Base-by-base conservation (phyloP, 1,140 invertebrate species). In the Tetramorium alpestre region DNA sequence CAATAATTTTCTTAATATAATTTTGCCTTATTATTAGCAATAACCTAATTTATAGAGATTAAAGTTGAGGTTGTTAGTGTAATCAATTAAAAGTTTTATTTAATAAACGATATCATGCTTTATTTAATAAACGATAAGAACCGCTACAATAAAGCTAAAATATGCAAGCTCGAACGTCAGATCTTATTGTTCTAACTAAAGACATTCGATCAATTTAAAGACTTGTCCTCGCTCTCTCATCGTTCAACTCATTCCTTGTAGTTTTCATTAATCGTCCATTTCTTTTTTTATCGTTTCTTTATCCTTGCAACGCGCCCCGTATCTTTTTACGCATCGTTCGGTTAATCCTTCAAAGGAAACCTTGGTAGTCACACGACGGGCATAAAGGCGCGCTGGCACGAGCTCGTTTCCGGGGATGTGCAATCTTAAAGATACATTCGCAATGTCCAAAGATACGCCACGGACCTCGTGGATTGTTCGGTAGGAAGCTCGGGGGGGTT, bases 401-500 rank as follows among this genome's bases (percentile, higher is more conserved):
- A 60, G 49, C 60, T 85, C 54, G 65, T 87, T 90, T 73, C 58
- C 87, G 54, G n/a, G 3, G 54, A 25, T 65, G 49, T 85, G 62
- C 51, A 62, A 87, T 58, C 86, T 81, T 85, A 77, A 58, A 90
- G 76, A 75, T 84, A 85, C 44, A 44, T 10, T 72, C 10, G 78
- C 13, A 13, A 47, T 67, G 72, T 84, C 82, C 77, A 65, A 90
- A 90, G 87, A 76, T 78, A 76, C 77, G 28, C 51, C 22, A 51
- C 41, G 77, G 47, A 41, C 54, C 41, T 47, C 54, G 38, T 38
- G 28, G 77, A 81, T 69, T 84, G 87, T 56, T 56, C 64, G 54
- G 54, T 58, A 88, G 72, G 75, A 84, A 85, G 58, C 65, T 70
- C 73, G 22, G n/a, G 64, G 64, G 11, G n/a, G 25, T 82, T 64